Evolutionary conservation across 2,888 invertebrate species (phyloP), one percentile per base, ranked within the genome.

Genomic region (Sinhomidia bicolor): DNA sequence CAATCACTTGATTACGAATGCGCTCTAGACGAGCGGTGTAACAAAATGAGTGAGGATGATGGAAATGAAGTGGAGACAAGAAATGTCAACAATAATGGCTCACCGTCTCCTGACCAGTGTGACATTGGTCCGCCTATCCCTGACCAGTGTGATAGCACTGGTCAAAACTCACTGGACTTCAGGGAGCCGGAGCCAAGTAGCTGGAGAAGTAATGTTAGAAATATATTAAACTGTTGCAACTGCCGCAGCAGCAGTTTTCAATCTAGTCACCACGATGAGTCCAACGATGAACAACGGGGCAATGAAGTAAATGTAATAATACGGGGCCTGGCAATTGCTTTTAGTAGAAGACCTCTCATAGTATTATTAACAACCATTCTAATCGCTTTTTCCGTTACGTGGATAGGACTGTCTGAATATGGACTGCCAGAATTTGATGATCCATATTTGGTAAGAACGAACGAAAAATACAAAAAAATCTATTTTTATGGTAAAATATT

Each of bases 351-450:
- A 51, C 91, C 92, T 12, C 78, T 89, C 14, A 41, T 90, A 9
- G 85, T 91, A n/a, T 60, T 92, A 26, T 54, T 89, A 17, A 12
- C 81, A 10, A 91, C 91, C 29, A 36, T 91, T 36, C 41, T 76
- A 4, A 1, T 90, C 10, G 89, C 91, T 5, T 71, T 88, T 36
- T 26, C 90, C 12, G 57, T 90, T 0, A 84, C 90, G 0, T 91
- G 91, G 90, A 78, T 89, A 60, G 91, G 90, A 23, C 12, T 92
- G 3, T 89, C 90, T 4, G 80, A 89, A n/a, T 89, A 89, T 90
- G 92, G 92, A 79, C 94, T 95, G 83, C 98, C 98, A 51, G 96
- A 96, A 93, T 98, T 98, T 94, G 95, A 96, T 91, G 97, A 98
- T 94, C 98, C 98, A 29, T 96, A 97, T 93, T 94, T 96, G 94